A percentile compares a stretch with the other conserved stretches of the same genome.
phyloP scores from a whole-genome alignment of 2,113 vertebrate genomes.

The Actinemys pallida region DNA sequence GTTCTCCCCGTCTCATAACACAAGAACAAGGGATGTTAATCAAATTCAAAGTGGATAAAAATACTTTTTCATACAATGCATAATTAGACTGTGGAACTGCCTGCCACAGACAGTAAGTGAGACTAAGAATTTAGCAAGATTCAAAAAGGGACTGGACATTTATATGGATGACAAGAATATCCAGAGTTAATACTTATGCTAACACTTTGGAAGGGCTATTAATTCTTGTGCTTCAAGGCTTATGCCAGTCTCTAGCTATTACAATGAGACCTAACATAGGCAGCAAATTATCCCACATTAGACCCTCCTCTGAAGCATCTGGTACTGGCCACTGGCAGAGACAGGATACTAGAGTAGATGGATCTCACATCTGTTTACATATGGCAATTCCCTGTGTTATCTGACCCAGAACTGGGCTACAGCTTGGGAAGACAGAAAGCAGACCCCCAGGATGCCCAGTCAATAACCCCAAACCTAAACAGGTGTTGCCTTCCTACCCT shows the following conservation, averaged over 20 bases:
- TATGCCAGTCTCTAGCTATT: background rate
- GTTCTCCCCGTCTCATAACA: background rate
- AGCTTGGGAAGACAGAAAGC: background rate
- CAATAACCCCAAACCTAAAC: background rate
- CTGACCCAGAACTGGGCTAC: background rate
- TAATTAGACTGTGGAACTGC: background rate
- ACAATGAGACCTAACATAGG: background rate
- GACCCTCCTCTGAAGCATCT: background rate
- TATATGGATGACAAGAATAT: background rate
- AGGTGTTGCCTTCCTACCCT: accelerated
- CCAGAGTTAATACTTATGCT: background rate
- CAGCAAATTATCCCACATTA: background rate
- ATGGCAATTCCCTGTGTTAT: background rate
- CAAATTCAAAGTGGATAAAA: background rate
- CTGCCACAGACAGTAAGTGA: background rate
- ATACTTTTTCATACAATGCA: background rate
- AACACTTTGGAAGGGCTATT: background rate
- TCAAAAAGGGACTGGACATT: background rate
- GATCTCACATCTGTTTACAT: background rate
- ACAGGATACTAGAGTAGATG: background rate
- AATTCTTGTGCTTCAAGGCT: background rate
- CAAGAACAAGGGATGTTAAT: background rate
- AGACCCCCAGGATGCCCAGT: background rate
- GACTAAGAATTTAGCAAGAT: background rate
- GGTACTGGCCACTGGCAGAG: background rate